Evolutionary conservation across 1,140 invertebrate genomes (phyloP).

Genomic region (Melipona quadrifasciata): DNA sequence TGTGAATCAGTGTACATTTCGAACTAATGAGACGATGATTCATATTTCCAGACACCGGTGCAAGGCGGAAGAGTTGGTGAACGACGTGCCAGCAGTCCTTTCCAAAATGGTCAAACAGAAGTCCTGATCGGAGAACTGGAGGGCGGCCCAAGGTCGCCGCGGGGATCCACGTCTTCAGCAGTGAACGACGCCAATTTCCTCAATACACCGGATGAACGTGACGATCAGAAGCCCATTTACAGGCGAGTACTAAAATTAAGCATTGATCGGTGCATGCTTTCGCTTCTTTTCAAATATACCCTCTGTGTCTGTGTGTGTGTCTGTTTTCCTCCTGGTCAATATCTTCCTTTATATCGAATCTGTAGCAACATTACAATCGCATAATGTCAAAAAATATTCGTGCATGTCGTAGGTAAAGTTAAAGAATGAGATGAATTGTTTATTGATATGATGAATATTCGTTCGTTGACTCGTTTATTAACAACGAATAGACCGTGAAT

Average conservation of each 20-base stretch:
- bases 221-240: conserved; percentile 78
- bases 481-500: too few species aligned
- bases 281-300: not conserved
- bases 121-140: conserved; percentile 85
- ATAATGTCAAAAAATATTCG: not conserved
- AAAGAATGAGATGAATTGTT: too few species aligned
- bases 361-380: not conserved
- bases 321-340: not conserved
- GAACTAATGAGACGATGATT: conserved; percentile 4
- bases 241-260: conserved; percentile 67
- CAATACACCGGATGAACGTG: conserved; percentile 72
- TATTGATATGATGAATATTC: too few species aligned
- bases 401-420: not conserved
- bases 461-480: not conserved
- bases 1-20: not conserved
- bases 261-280: not conserved
- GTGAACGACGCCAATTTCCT: conserved; percentile 76
- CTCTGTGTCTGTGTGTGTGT: not conserved
- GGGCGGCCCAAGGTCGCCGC: conserved; percentile 80
- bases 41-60: conserved; percentile 59
- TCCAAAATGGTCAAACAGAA: conserved; percentile 88
- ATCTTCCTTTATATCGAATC: not conserved
- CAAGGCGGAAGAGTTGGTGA: conserved; percentile 72
- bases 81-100: conserved; percentile 83
- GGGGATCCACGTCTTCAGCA: conserved; percentile 80